Conservation (phyloP, 2,888 invertebrate species). For the Saturnia japonica region DNA sequence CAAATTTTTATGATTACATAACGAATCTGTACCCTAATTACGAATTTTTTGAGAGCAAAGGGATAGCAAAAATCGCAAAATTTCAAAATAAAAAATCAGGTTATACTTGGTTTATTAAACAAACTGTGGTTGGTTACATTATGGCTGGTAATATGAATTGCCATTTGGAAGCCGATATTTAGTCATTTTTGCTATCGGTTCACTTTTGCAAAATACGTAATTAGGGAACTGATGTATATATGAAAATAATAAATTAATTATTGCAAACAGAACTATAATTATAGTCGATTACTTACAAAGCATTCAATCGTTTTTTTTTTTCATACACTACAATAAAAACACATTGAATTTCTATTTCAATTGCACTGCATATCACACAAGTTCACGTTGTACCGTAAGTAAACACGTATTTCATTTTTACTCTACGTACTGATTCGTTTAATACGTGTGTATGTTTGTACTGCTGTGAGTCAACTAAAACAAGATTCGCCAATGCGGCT, state of each 20-base stretch:
- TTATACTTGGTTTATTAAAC: no score
- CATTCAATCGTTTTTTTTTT: neutral
- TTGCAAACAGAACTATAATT: neutral
- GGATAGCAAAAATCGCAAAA: no score
- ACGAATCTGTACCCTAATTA: no score
- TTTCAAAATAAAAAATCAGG: no score
- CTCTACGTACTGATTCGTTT: neutral
- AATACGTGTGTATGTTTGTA: slow-evolving; percentile 1
- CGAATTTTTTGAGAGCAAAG: no score
- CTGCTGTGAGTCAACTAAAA: neutral
- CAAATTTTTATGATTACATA: neutral
- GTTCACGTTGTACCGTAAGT: slow-evolving; percentile 1
- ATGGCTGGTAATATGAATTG: no score
- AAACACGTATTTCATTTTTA: slow-evolving; percentile 2
- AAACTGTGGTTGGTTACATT: no score
- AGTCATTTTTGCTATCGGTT: no score
- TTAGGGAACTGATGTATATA: neutral
- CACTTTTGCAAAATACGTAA: no score
- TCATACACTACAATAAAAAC: neutral
- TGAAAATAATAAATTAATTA: neutral
- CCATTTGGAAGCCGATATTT: no score
- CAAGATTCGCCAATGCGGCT: neutral
- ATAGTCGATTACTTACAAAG: neutral
- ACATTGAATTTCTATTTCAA: neutral
- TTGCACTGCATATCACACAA: neutral